phyloP scores from a whole-genome alignment of 2,888 invertebrate species.

The Euproctis similis region DNA sequence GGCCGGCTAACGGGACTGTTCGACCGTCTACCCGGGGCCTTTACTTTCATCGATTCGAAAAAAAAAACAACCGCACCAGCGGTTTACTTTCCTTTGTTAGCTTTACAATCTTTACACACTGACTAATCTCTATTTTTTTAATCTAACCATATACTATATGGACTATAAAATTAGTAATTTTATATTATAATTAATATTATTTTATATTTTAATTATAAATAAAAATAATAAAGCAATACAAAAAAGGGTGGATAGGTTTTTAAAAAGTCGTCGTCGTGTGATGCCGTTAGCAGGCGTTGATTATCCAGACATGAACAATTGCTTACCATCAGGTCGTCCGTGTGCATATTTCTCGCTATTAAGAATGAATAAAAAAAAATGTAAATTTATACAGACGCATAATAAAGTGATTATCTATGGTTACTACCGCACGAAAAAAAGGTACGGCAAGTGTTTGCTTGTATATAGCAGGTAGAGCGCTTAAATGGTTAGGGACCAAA shows the following conservation, averaged over 20 bases:
- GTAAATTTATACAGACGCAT: slow-evolving; percentile 20
- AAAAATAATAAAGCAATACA: too few species aligned
- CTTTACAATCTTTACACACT: slow-evolving; percentile 46
- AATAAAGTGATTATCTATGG: slow-evolving; percentile 49
- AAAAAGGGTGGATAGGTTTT: too few species aligned
- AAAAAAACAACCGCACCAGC: slow-evolving; percentile 54
- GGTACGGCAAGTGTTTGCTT: slow-evolving; percentile 57
- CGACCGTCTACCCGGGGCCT: slow-evolving; percentile 65
- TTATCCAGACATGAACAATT: too few species aligned
- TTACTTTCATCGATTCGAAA: slow-evolving; percentile 74
- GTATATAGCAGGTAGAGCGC: slow-evolving; percentile 56
- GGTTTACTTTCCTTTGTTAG: slow-evolving; percentile 75
- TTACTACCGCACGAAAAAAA: slow-evolving; percentile 34
- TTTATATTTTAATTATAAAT: too few species aligned
- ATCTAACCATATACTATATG: slow-evolving; percentile 3
- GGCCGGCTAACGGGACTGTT: slow-evolving; percentile 66
- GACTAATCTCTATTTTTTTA: slow-evolving; percentile 20
- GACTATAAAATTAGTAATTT: neutral
- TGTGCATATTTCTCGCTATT: neutral
- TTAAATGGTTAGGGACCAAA: slow-evolving; percentile 39
- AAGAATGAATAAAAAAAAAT: neutral
- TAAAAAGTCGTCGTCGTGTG: too few species aligned
- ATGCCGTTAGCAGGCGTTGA: too few species aligned
- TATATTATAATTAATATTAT: neutral
- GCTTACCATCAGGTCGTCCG: too few species aligned